Base-by-base conservation (phyloP, 2,797 vertebrate species). In the Tenualosa thibaudeaui region DNA sequence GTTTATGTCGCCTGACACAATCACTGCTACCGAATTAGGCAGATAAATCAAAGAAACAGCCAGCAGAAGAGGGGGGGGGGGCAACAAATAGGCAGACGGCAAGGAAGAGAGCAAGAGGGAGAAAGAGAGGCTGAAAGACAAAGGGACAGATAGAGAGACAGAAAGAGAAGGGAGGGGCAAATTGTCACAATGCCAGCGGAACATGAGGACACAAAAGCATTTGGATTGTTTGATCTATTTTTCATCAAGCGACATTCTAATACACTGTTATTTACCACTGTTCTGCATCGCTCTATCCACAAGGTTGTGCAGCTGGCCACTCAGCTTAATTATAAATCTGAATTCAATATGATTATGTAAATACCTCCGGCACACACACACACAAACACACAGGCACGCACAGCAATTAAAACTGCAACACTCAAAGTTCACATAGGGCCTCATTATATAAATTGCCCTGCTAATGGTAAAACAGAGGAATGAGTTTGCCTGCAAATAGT, bases 31-130 rank as follows among this genome's bases (percentile, higher is more conserved):
- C 82, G 82, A 87, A 90, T 90, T 89, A 86, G 86, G 56, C 22
- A 37, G 85, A 88, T 88, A 90, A 86, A 90, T 90, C 86, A 88
- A 88, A 84, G 85, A 51, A 56, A 81, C 56, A 87, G 65, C 12
- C 37, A 71, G 31, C 26, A 71, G 68, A 71, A 40, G 24, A 17
- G 68, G 71, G 68, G 71, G 40, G 26, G n/a, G 12, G 17, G 37
- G 71, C 71, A 31, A 46, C 40, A 43, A 37, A 78, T 78, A 19
- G 37, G 37, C 6, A 78, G 71, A 71, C 65, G 13, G 65, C 65
- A 3, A 3, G 62, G 12, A 31, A 31, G 62, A 31, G 24, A 0
- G 1, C 31, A 65, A 65, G 24, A 65, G 62, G 12, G 62, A 12
- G 24, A 65, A 8, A 78, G 71, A n/a, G n/a, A n/a, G n/a, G 24